Percentiles rank a stretch among this genome's conserved stretches.
Evolutionary conservation across 2,888 invertebrate species (phyloP).

Genomic region (Melanchra persicariae): DNA sequence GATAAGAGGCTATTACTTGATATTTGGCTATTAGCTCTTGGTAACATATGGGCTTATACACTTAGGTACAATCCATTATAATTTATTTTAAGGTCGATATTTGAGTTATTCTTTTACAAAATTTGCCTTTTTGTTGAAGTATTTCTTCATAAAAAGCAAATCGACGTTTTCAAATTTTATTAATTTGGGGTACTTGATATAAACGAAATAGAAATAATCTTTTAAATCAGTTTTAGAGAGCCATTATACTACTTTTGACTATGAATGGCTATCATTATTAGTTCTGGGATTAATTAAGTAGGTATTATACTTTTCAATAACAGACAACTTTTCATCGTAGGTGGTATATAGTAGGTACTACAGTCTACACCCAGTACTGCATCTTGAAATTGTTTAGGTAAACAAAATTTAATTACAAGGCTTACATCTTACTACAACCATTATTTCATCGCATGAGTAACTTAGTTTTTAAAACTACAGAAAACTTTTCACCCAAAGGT

Average conservation of each 20-base stretch:
- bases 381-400: too few species aligned
- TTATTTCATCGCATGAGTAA: neutral
- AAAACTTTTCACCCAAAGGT: neutral
- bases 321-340: too few species aligned
- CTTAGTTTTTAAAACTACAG: neutral
- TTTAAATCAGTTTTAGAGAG: neutral
- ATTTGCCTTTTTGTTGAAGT: neutral
- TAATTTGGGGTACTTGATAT: neutral
- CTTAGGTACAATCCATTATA: neutral
- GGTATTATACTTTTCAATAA: too few species aligned
- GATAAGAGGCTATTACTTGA: constrained; percentile 16
- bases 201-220: neutral
- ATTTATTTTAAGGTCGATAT: neutral
- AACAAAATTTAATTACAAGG: neutral
- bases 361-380: too few species aligned
- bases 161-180: neutral
- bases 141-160: neutral
- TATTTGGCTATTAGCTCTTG: constrained; percentile 16
- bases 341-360: too few species aligned
- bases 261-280: too few species aligned
- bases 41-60: constrained; percentile 10
- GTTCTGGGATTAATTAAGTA: too few species aligned
- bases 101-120: neutral
- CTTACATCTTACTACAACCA: too few species aligned
- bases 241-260: neutral